Conservation (phyloP, 2,888 invertebrate genomes). For the Leptothorax acervorum region DNA sequence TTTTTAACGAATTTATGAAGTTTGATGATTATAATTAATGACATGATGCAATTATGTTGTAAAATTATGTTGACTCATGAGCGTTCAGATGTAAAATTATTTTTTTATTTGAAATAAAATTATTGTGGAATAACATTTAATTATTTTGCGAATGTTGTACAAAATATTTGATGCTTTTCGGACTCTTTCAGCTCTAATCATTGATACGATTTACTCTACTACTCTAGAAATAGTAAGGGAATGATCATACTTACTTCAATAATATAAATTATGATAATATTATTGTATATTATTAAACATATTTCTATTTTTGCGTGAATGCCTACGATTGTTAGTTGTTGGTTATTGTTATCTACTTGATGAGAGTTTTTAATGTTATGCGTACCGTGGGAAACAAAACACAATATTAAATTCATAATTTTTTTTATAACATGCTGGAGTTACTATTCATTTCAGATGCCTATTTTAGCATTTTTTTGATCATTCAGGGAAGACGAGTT, state of each 20-base stretch:
- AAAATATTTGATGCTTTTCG: slow-evolving; percentile 43
- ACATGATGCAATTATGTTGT: slow-evolving; percentile 29
- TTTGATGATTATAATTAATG: slow-evolving; percentile 29
- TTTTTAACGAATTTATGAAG: slow-evolving; percentile 33
- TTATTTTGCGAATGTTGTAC: slow-evolving; percentile 31
- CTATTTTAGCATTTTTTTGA: slow-evolving; percentile 58
- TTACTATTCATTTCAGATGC: slow-evolving; percentile 72
- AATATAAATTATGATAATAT: slow-evolving; percentile 79
- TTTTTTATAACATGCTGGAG: slow-evolving; percentile 70
- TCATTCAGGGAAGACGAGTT: slow-evolving; percentile 51
- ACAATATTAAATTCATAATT: slow-evolving; percentile 75
- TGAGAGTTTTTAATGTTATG: slow-evolving; percentile 84
- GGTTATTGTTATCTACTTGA: slow-evolving; percentile 84
- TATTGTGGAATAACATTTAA: slow-evolving; percentile 2
- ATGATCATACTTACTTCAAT: slow-evolving; percentile 79
- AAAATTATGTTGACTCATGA: neutral
- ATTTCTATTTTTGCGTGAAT: slow-evolving; percentile 84
- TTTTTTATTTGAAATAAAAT: slow-evolving; percentile 46
- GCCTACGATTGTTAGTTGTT: slow-evolving; percentile 84
- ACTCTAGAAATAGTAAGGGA: slow-evolving; percentile 74
- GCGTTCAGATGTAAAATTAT: slow-evolving; percentile 24
- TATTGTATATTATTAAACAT: slow-evolving; percentile 79
- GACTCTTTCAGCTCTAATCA: slow-evolving; percentile 72
- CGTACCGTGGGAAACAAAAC: slow-evolving; percentile 77
- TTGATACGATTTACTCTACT: slow-evolving; percentile 69